Percentiles rank a stretch among this genome's conserved stretches.
Evolutionary conservation across 1,140 invertebrate species (phyloP).

Genomic region (Pectinophora gossypiella): DNA sequence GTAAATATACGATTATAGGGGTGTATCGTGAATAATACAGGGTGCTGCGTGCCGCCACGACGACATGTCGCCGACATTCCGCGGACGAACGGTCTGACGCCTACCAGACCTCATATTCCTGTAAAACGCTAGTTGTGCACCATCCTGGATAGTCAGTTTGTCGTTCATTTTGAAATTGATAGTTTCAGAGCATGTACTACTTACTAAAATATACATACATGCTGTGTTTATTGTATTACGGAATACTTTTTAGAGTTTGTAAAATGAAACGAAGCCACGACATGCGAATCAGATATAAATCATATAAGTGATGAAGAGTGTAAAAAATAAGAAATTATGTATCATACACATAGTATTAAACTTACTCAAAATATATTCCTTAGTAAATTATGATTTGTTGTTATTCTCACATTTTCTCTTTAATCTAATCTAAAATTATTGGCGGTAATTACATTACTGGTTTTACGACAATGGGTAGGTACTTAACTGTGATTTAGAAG

Average conservation of each 20-base stretch:
- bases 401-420: too few relatives aligned
- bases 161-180: too few relatives aligned
- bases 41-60: not conserved
- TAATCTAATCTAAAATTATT: too few relatives aligned
- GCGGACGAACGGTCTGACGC: too few relatives aligned
- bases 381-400: conserved; percentile 21
- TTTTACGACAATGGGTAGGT: too few relatives aligned
- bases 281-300: conserved; percentile 10
- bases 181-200: too few relatives aligned
- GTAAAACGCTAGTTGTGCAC: not conserved
- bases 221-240: too few relatives aligned
- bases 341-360: conserved; percentile 54
- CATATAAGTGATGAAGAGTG: conserved; percentile 18
- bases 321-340: conserved; percentile 49
- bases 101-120: not conserved
- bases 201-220: too few relatives aligned
- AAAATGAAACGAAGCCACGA: conserved; percentile 12
- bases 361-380: conserved; percentile 58
- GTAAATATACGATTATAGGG: too few relatives aligned
- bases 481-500: too few relatives aligned
- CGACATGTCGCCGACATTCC: not conserved
- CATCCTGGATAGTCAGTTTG: not conserved
- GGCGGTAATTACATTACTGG: too few relatives aligned
- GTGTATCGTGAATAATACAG: not conserved
- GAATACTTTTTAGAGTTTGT: not conserved